Evolutionary conservation across 1,140 invertebrate species (phyloP).

Genomic region (Scaptomyza hsui): DNA sequence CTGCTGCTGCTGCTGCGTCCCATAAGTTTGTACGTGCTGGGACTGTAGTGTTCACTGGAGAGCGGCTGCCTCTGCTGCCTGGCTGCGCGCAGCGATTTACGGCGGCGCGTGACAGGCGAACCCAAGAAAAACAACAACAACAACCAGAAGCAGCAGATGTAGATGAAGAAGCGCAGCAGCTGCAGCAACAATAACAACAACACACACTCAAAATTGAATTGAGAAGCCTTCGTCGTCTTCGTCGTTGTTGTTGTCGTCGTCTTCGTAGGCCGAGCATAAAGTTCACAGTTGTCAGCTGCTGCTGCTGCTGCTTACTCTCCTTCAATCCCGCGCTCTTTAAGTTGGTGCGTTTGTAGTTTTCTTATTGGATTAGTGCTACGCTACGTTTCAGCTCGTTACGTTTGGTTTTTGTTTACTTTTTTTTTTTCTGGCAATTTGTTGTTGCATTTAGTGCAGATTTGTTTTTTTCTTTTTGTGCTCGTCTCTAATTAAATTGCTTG

Average conservation of each 20-base stretch:
- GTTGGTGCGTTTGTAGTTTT: constrained; percentile 4
- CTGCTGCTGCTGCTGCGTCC: too few species aligned
- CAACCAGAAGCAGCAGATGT: not conserved
- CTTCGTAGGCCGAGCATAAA: constrained; percentile 38
- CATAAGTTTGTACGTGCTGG: constrained; percentile 67
- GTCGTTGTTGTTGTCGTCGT: too few species aligned
- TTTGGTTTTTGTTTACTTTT: constrained; percentile 1
- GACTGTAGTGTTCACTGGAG: not conserved
- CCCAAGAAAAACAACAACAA: constrained; percentile 15
- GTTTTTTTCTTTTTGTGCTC: not conserved
- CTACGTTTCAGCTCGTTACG: constrained; percentile 23
- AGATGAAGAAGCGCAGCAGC: not conserved
- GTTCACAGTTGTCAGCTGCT: constrained; percentile 39
- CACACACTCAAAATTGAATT: not conserved
- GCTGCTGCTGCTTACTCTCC: not conserved
- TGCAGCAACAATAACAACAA: constrained; percentile 18
- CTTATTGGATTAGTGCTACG: constrained; percentile 32
- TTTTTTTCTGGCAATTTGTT: not conserved
- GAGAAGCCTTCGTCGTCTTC: constrained; percentile 1
- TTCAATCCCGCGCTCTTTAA: not conserved
- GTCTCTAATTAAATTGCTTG: constrained; percentile 43
- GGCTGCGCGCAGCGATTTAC: constrained; percentile 58
- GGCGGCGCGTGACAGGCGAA: constrained; percentile 51
- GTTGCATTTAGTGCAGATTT: not conserved
- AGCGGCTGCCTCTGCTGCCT: not conserved